Evolutionary conservation across 1,140 invertebrate genomes (phyloP), one percentile per base, ranked within the genome.

Genomic region (Pseudoatta argentina): DNA sequence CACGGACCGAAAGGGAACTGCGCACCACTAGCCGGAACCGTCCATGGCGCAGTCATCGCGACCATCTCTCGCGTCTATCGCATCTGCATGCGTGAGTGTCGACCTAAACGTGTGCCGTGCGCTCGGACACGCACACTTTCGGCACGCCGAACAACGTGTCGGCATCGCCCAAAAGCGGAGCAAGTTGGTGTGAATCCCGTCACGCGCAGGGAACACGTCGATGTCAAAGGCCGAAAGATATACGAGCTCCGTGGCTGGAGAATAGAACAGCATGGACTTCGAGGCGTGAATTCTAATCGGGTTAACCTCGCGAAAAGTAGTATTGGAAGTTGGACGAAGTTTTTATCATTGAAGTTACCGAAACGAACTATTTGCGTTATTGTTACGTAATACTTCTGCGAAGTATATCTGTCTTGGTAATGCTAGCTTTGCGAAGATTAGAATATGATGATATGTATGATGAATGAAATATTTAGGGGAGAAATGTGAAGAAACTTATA

Each of bases 21-120:
- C 94, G 94, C 94, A 95, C 94, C 94, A 95, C 94, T 94, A 95
- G 93, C 94, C 94, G 94, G 94, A 95, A 95, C 94, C 92, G 92
- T 94, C 91, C 91, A 94, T 94, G 92, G 88, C 86, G 92, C 92
- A 93, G 92, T 93, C 93, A 94, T 94, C 92, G 93, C 93, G 91
- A 94, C 93, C 93, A 95, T 94, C 94, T 94, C 92, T 92, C 89
- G 91, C 91, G 91, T 93, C 92, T 91, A 93, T 92, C 91, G 89
- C 90, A 94, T 94, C 94, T 94, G 93, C 94, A 94, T 94, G 94
- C 92, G 91, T 87, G 91, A 91, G 91, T 89, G 89, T 89, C 88
- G 88, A 87, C 66, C 69, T 66, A 82, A 89, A 79, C 86, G 71
- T 48, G 71, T 48, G 67, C 57, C 75, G 79, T 66, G 69, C 39